These are phyloP conservation scores for Hyperoplus immaculatus DNA, from an alignment of 2,797 vertebrate genomes.

Conservation along the genomic window DNA sequence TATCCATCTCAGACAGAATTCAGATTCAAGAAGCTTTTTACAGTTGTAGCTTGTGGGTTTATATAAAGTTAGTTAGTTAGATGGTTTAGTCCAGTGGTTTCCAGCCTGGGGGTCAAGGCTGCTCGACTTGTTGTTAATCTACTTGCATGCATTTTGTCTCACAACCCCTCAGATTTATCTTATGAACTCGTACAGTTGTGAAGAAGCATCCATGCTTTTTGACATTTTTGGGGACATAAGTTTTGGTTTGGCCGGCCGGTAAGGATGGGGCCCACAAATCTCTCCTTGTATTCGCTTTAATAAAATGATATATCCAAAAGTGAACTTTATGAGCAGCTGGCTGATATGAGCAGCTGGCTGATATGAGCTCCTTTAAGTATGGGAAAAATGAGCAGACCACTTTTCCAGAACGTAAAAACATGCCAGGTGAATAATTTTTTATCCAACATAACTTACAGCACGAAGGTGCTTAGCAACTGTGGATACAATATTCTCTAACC, in stretches of 20 bases:
- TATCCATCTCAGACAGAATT: too few species aligned
- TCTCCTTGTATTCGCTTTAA: background rate
- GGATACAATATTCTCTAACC: background rate
- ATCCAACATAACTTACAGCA: background rate
- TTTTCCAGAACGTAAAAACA: background rate
- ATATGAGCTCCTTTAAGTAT: background rate
- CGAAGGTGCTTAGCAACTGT: background rate
- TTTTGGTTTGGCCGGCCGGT: background rate
- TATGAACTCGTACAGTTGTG: too few species aligned
- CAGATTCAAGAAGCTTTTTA: too few species aligned
- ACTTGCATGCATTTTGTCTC: too few species aligned
- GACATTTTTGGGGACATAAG: background rate
- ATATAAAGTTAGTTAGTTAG: background rate
- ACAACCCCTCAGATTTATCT: background rate
- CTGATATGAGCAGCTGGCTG: background rate
- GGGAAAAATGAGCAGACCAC: background rate
- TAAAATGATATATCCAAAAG: background rate
- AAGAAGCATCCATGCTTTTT: background rate
- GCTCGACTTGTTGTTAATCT: too few species aligned
- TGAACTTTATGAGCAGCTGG: too few species aligned
- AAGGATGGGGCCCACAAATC: background rate
- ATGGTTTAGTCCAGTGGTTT: background rate
- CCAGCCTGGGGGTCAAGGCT: background rate
- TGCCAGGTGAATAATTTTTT: background rate
- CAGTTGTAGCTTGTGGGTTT: too few species aligned